Evolutionary conservation across 30 jellyfish, hydroid and myxozoan genomes (phyloP), one percentile per base, ranked within the genome.

Genomic region (Nemopilema nomurai): DNA sequence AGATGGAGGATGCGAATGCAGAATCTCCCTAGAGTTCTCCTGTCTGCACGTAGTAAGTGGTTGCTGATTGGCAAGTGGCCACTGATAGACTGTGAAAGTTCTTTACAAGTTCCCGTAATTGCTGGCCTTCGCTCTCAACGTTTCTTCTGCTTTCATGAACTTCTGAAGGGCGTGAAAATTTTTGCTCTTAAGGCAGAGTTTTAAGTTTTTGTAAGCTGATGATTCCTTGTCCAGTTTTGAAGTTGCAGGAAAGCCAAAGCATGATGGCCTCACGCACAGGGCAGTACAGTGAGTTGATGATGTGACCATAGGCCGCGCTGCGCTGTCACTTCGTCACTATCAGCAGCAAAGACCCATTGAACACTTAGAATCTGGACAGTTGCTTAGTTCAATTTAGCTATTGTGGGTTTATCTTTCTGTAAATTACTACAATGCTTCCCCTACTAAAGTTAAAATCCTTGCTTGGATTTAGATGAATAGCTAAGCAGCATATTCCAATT

Each of bases 171-270:
- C 79, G 71, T 41, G 70, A 29, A 25, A 25, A 51, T n/a, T 71
- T 70, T 23, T 26, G 86, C 86, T 74, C 67, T 62, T 84, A 71
- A 73, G 20, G 84, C 85, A 51, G 33, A 28, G 62, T 62, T 84
- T 71, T 50, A 22, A 66, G 70, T 75, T 22, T 24, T 4, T 84
- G 87, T 84, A 66, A 57, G 85, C 93, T n/a, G 87, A 21, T 83
- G 74, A 49, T 71, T 84, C 77, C 91, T 62, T 83, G 79, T 81
- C 83, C 84, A 84, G 93, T 32, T 84, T 84, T 84, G 87, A 74
- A 84, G 93, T 84, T 84, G 28, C 93, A 84, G 93, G 93, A 68
- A 74, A 74, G 71, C 28, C 13, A 49, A 17, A 19, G 76, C 76
- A 19, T 29, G 51, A 29, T 18, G 76, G 18, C 23, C 33, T 41